A percentile compares a stretch with the other conserved stretches of the same genome.
Evolutionary conservation across 92 coral and sea anemone genomes (phyloP).

Genomic region (Ricordea florida): DNA sequence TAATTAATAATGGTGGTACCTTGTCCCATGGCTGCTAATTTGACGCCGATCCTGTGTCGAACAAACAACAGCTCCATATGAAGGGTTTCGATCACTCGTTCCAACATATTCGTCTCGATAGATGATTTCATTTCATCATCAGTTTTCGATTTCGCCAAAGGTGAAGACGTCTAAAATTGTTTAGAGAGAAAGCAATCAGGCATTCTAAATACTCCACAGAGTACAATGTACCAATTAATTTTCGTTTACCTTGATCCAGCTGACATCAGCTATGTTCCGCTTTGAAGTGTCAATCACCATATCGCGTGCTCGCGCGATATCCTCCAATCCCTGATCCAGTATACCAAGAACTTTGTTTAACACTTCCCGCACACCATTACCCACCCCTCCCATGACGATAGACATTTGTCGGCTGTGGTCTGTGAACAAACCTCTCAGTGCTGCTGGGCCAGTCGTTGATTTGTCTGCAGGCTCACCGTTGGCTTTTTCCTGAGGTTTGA

Average conservation of each 20-base stretch:
- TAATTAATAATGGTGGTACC: slow-evolving; percentile 8
- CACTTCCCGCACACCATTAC: slow-evolving; percentile 64
- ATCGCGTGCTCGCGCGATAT: slow-evolving; percentile 76
- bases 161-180: background rate
- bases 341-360: slow-evolving; percentile 65
- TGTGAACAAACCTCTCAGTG: slow-evolving; percentile 34
- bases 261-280: slow-evolving; percentile 65
- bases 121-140: background rate
- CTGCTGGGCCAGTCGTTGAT: background rate
- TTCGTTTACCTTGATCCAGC: slow-evolving; percentile 71
- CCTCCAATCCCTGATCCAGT: slow-evolving; percentile 66
- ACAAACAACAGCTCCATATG: slow-evolving; percentile 93
- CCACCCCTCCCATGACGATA: slow-evolving; percentile 52
- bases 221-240: background rate
- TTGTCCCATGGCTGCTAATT: slow-evolving; percentile 61
- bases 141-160: background rate
- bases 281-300: slow-evolving; percentile 53
- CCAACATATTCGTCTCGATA: background rate
- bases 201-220: background rate
- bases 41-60: slow-evolving; percentile 77
- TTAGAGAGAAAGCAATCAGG: background rate
- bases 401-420: slow-evolving; percentile 47
- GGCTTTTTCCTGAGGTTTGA: slow-evolving; percentile 25
- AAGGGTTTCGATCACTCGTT: slow-evolving; percentile 66
- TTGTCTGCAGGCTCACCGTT: slow-evolving; percentile 27